Percentiles rank a stretch among this genome's conserved stretches.
Conservation (phyloP, 2,113 vertebrate genomes). For the Thomomys bottae region DNA sequence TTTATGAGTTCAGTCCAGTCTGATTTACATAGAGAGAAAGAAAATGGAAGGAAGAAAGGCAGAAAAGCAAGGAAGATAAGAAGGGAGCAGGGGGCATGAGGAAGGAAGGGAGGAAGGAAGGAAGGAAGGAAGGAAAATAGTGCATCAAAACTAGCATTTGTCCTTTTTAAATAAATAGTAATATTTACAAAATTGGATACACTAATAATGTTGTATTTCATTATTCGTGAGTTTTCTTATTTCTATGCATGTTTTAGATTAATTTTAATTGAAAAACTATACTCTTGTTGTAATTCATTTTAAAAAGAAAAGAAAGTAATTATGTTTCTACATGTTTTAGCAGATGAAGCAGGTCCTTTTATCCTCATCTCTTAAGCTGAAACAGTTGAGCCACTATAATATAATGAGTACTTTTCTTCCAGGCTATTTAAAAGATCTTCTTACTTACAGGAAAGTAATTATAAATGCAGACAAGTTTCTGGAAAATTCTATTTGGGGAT, state of each 20-base stretch:
- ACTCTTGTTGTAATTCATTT: conserved; percentile 32
- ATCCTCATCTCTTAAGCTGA: conserved; percentile 50
- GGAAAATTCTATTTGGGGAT: conserved; percentile 49
- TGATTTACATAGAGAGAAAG: background rate
- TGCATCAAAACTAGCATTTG: background rate
- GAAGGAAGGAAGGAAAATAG: background rate
- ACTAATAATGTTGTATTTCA: background rate
- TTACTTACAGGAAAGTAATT: conserved; percentile 26
- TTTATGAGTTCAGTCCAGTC: background rate
- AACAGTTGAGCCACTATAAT: conserved; percentile 30
- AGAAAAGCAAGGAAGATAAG: background rate
- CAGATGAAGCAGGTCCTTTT: conserved; percentile 46
- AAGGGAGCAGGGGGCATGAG: too few relatives aligned
- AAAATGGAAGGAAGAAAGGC: too few relatives aligned
- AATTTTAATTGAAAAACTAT: conserved; percentile 15
- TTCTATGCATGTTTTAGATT: conserved; percentile 18
- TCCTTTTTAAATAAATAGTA: conserved; percentile 8
- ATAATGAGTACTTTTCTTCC: conserved; percentile 47
- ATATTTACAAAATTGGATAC: background rate
- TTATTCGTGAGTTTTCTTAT: background rate
- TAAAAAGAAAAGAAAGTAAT: conserved; percentile 24
- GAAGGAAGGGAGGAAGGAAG: too few relatives aligned
- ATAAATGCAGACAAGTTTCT: conserved; percentile 47
- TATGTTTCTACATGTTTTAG: conserved; percentile 33
- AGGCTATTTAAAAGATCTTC: conserved; percentile 31